These are phyloP conservation scores for Hirtodrosophila histrioides DNA, from an alignment of 2,888 invertebrate species.

Conservation along the genomic window DNA sequence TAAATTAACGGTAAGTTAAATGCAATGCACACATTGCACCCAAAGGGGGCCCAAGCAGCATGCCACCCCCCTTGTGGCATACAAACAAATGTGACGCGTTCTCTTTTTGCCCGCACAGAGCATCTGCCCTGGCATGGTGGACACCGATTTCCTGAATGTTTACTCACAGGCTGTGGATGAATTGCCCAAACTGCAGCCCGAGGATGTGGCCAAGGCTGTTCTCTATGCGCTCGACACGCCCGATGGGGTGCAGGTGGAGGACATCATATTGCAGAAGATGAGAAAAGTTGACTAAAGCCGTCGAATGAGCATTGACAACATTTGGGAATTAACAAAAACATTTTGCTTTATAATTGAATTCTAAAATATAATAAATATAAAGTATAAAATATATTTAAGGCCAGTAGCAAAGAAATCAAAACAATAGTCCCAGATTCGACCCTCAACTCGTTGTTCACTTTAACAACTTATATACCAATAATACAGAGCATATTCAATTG, in stretches of 20 bases:
- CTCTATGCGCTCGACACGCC: conserved; percentile 87
- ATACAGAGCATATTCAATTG: no score
- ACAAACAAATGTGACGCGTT: conserved; percentile 38
- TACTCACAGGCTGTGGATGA: conserved; percentile 81
- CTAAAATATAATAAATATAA: no score
- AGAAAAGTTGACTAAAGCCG: conserved; percentile 51
- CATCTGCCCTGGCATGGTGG: conserved; percentile 87
- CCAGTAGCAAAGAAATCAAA: no score
- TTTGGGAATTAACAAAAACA: neutral
- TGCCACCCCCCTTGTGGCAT: conserved; percentile 19
- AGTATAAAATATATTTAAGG: neutral
- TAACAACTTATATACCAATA: no score
- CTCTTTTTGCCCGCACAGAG: conserved; percentile 84
- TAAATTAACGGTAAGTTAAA: conserved; percentile 84
- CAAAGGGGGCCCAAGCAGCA: conserved; percentile 1
- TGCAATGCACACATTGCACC: conserved; percentile 67
- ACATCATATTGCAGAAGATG: conserved; percentile 83
- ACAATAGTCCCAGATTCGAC: no score
- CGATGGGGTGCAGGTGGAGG: conserved; percentile 86
- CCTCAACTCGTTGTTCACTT: no score
- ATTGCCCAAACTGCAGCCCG: conserved; percentile 85
- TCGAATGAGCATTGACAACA: neutral
- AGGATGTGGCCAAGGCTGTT: conserved; percentile 88
- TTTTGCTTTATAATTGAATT: no score
- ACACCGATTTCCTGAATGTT: conserved; percentile 85